A percentile compares a stretch with the other conserved stretches of the same genome.
phyloP scores from a whole-genome alignment of 2,113 vertebrate species.

The Lophotis ruficrista region DNA sequence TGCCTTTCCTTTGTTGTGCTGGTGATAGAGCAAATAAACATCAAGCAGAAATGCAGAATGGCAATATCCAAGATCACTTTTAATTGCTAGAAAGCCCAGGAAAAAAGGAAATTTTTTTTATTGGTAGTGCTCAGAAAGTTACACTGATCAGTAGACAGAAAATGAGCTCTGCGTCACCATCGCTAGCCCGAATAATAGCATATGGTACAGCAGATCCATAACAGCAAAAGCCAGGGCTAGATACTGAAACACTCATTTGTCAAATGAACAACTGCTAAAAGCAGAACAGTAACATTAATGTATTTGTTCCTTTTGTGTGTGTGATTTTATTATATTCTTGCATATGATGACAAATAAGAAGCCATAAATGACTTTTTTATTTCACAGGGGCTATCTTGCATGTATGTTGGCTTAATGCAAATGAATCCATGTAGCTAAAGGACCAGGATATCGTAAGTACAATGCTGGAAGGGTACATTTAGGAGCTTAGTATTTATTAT shows the following conservation, averaged over 20 bases:
- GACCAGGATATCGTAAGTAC: neutral
- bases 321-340: neutral
- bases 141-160: neutral
- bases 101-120: neutral
- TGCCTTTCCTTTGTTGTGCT: constrained; percentile 20
- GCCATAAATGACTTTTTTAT: neutral
- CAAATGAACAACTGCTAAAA: constrained; percentile 55
- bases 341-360: neutral
- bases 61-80: neutral
- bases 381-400: neutral
- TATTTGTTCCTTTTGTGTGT: neutral
- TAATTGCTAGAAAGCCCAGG: neutral
- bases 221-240: constrained; percentile 23
- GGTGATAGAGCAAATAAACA: constrained; percentile 11
- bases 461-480: neutral
- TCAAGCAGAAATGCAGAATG: neutral
- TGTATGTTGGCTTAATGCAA: neutral
- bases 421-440: neutral
- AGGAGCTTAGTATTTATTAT: neutral
- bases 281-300: neutral
- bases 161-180: neutral
- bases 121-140: neutral
- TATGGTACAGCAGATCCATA: constrained; percentile 35
- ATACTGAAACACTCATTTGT: constrained; percentile 14
- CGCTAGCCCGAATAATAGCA: neutral